Base-by-base conservation (phyloP, 2,113 vertebrate species). In the Leptosomus discolor region DNA sequence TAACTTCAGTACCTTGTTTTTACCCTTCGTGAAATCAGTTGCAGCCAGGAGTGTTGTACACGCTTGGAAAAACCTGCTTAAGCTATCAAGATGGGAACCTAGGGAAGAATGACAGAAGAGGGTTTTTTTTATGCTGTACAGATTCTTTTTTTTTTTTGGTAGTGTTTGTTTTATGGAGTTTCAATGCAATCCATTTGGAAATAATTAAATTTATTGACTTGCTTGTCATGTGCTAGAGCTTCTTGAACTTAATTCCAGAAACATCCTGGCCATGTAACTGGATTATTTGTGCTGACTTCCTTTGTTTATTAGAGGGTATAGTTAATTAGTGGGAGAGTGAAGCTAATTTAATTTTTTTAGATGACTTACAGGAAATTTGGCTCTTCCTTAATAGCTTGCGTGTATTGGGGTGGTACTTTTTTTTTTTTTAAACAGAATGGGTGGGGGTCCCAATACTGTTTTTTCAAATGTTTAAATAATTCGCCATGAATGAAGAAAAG, bases 211-310 rank as follows among this genome's bases (percentile, higher is more conserved):
- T 37, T 94, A 57, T 71, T 85, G 23, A 48, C 11, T 82, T 85
- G 29, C 41, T 87, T 68, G 20, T 86, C 2, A 6, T 71, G 16
- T 70, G 19, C 67, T 91, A 58, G 41, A 71, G 37, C n/a, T 85
- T 91, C n/a, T 75, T 90, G 56, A 92, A 91, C 56, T 92, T 78
- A 78, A 75, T 78, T 90, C 65, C 29, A 54, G 70, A 82, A 88
- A 63, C 27, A 78, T 90, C 37, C 53, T 64, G 53, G 60, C 24
- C 8, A 5, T 45, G 16, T 75, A 74, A 13, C 18, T 70, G 50
- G 7, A 37, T 83, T 78, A 53, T 67, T 85, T 88, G 37, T 78
- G 46, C 45, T 60, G 41, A 30, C 5, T 80, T 73, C 39, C 68
- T 88, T 61, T 92, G 24, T 46, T 92, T 87, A 11, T 90, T 85